phyloP scores from a whole-genome alignment of 2,888 invertebrate species.

The Strigamia transsilvanica region DNA sequence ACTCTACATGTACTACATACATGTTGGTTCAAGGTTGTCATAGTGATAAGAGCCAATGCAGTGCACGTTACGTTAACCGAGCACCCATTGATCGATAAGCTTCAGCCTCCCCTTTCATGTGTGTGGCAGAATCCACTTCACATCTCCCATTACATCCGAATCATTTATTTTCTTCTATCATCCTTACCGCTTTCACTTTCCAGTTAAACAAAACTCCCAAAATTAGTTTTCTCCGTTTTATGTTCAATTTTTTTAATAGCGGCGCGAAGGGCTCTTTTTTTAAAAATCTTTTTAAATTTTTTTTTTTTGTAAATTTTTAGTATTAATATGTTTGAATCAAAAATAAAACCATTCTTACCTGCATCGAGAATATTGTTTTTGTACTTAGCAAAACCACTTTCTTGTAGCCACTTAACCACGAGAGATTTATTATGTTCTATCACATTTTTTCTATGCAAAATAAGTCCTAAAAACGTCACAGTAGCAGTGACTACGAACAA shows the following conservation, averaged over 20 bases:
- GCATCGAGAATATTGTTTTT: slow-evolving; percentile 17
- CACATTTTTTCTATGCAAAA: slow-evolving; percentile 23
- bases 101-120: slow-evolving; percentile 7
- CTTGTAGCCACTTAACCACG: slow-evolving; percentile 39
- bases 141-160: slow-evolving; percentile 4
- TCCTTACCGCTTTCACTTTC: neutral
- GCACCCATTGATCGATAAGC: slow-evolving; percentile 45
- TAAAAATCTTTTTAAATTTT: too few species aligned
- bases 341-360: slow-evolving; percentile 35
- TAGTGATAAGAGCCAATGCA: slow-evolving; percentile 45
- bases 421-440: slow-evolving; percentile 44
- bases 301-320: too few species aligned
- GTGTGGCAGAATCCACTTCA: slow-evolving; percentile 35
- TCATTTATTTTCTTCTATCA: slow-evolving; percentile 26
- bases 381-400: slow-evolving; percentile 40
- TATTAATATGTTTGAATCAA: neutral
- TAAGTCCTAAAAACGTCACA: slow-evolving; percentile 23
- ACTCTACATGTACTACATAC: slow-evolving; percentile 32
- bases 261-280: neutral
- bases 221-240: too few species aligned
- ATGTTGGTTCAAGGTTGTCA: slow-evolving; percentile 43
- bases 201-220: too few species aligned
- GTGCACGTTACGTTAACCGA: slow-evolving; percentile 44
- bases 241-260: neutral
- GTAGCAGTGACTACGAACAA: slow-evolving; percentile 29